These are phyloP conservation scores for Eupristina koningsbergeri DNA, from an alignment of 1,140 invertebrate genomes.

Conservation along the genomic window DNA sequence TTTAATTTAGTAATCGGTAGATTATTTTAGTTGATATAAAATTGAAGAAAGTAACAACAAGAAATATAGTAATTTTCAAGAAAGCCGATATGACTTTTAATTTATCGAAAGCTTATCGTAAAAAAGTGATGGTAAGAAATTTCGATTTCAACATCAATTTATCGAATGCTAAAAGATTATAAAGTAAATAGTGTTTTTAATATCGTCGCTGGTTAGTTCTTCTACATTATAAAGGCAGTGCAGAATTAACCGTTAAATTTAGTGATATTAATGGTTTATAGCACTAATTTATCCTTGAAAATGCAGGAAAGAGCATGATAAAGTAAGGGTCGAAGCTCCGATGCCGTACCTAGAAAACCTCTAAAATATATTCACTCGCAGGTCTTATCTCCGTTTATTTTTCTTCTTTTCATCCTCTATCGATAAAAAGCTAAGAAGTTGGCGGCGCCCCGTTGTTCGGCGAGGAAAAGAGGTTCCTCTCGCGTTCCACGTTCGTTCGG, in stretches of 20 bases:
- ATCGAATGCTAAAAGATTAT: background rate
- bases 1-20: no score
- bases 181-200: background rate
- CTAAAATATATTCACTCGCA: background rate
- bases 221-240: no score
- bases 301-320: background rate
- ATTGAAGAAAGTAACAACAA: background rate
- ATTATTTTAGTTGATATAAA: no score
- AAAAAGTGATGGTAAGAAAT: background rate
- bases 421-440: constrained; percentile 20
- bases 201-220: no score
- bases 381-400: background rate
- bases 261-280: background rate
- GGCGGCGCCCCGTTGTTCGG: background rate
- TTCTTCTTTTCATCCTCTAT: constrained; percentile 5
- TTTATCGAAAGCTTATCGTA: background rate
- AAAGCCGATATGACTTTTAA: background rate
- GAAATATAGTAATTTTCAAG: background rate
- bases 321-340: background rate
- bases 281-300: background rate
- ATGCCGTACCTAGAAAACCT: background rate
- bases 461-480: background rate
- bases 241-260: no score
- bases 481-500: background rate
- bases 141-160: background rate